Evolutionary conservation across 2,888 invertebrate genomes (phyloP).

Genomic region (Dascillus cervinus): DNA sequence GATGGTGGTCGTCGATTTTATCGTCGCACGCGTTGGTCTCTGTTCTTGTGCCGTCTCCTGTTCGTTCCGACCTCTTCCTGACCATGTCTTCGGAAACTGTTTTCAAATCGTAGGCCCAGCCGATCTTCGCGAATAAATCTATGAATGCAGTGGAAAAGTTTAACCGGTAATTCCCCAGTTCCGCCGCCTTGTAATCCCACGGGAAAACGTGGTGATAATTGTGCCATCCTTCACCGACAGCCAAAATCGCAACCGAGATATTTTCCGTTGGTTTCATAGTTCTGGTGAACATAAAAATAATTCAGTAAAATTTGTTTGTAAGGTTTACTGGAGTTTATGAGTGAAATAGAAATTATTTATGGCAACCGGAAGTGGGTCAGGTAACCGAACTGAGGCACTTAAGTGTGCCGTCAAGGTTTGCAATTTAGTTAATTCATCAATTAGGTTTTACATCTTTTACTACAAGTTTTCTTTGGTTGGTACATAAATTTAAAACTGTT

Average conservation of each 20-base stretch:
- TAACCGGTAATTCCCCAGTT: conserved; percentile 52
- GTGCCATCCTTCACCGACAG: conserved; percentile 88
- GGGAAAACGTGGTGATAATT: conserved; percentile 93
- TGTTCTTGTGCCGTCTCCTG: conserved; percentile 25
- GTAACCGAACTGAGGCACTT: no score
- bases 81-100: conserved; percentile 66
- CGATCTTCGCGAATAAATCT: conserved; percentile 43
- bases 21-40: conserved; percentile 17
- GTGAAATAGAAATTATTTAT: no score
- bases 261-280: conserved; percentile 75
- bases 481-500: no score
- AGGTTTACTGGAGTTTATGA: no score
- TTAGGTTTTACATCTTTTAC: no score
- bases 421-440: no score
- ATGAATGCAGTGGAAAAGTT: conserved; percentile 34
- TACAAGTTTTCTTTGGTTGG: no score
- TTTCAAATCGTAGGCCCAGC: conserved; percentile 80
- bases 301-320: no score
- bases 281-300: no score
- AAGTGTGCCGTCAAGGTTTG: no score
- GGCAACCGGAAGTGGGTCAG: no score
- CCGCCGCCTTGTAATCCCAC: conserved; percentile 88
- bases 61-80: conserved; percentile 10
- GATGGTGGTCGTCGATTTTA: conserved; percentile 38
- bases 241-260: conserved; percentile 59